Percentiles rank a stretch among this genome's conserved stretches.
phyloP scores from a whole-genome alignment of 2,888 invertebrate genomes.

The Acleris cristana region DNA sequence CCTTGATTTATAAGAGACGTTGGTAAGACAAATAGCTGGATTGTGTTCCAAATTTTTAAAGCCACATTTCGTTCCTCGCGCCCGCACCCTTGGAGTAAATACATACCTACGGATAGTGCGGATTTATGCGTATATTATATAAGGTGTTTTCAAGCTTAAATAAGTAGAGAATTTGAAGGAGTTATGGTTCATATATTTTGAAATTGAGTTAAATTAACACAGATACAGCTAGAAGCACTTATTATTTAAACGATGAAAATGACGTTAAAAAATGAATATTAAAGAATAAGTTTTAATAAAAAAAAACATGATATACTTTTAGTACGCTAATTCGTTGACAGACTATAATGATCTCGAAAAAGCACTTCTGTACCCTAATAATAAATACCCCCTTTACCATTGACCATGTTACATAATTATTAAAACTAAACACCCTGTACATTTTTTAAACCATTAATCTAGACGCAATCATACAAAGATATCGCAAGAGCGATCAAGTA shows the following conservation, averaged over 20 bases:
- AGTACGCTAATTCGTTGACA: no score
- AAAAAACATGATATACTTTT: no score
- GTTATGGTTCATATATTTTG: no score
- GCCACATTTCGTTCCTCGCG: slow-evolving; percentile 88
- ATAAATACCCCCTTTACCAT: no score
- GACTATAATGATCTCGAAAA: no score
- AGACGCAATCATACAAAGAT: not conserved
- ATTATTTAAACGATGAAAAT: no score
- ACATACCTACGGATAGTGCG: slow-evolving; percentile 58
- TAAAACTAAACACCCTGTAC: no score
- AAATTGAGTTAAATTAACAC: not conserved
- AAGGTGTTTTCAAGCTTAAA: not conserved
- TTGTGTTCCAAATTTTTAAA: slow-evolving; percentile 92
- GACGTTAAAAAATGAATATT: no score
- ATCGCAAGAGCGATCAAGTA: slow-evolving; percentile 10
- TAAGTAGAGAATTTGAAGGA: no score
- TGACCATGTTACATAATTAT: no score
- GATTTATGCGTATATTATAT: slow-evolving; percentile 57
- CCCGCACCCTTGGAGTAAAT: slow-evolving; percentile 74
- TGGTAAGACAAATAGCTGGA: slow-evolving; percentile 90
- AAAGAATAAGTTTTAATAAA: no score
- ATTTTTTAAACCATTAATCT: not conserved
- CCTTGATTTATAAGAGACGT: slow-evolving; percentile 89
- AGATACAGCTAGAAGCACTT: not conserved
- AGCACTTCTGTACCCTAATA: no score